Percentiles rank a stretch among this genome's conserved stretches.
phyloP scores from a whole-genome alignment of 2,888 invertebrate genomes.

The Drosophila austrosaltans region DNA sequence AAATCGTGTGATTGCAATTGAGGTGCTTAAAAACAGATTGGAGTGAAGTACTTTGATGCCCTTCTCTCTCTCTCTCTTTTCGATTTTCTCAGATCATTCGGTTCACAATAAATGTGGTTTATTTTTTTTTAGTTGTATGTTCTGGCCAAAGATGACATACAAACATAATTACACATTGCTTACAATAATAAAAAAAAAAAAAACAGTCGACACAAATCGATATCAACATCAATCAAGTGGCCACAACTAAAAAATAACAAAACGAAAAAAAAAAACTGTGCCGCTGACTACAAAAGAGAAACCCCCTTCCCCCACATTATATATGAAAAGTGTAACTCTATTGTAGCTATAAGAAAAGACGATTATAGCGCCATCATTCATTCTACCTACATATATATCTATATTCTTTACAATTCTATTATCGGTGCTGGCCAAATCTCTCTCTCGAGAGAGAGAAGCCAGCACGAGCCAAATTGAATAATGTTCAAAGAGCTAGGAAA shows the following conservation, averaged over 20 bases:
- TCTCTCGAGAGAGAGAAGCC: not conserved
- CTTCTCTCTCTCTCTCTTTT: too few relatives aligned
- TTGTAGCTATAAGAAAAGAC: conserved; percentile 14
- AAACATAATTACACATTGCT: conserved; percentile 17
- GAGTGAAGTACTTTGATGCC: too few relatives aligned
- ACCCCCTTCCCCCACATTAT: not conserved
- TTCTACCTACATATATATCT: conserved; percentile 6
- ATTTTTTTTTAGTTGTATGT: not conserved
- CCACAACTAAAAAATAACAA: not conserved
- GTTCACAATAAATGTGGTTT: not conserved
- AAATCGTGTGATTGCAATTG: too few relatives aligned
- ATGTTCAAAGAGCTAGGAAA: conserved; percentile 17
- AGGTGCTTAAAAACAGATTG: too few relatives aligned
- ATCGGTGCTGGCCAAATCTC: conserved; percentile 10
- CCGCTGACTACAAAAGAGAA: conserved; percentile 28
- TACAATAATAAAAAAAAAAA: conserved; percentile 26
- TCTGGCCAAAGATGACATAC: conserved; percentile 15
- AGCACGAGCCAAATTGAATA: conserved; percentile 26
- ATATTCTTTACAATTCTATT: not conserved
- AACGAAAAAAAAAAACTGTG: conserved; percentile 26
- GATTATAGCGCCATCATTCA: conserved; percentile 16
- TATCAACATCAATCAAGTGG: conserved; percentile 35
- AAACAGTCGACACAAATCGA: conserved; percentile 35
- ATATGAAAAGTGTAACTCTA: conserved; percentile 1
- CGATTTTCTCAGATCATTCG: too few relatives aligned